Base-by-base conservation (phyloP, 2,113 vertebrate genomes). In the Numida meleagris region DNA sequence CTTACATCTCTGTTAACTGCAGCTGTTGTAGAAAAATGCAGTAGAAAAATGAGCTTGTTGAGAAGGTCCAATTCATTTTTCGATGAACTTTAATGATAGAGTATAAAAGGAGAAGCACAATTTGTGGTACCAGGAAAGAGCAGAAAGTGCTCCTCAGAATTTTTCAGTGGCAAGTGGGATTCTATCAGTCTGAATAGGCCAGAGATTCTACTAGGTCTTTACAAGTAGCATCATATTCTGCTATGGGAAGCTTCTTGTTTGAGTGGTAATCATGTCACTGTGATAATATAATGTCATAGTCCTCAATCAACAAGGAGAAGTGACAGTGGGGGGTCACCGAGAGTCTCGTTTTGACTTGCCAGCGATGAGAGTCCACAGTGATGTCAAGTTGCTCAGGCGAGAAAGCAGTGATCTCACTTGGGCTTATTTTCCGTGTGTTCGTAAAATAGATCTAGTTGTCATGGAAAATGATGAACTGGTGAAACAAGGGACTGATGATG, bases 1-100 rank as follows among this genome's bases (percentile, higher is more conserved):
- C 31, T 89, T 86, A 85, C 48, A 50, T 85, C 77, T 92, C 81
- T 82, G 40, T 92, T 84, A 92, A 85, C 48, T 65, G 59, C 65
- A 89, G 65, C 20, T 48, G 38, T 45, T 94, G 61, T 75, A 94
- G 40, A 58, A 58, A 58, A 58, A n/a, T 76, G 40, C 27, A 58
- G 66, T 16, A 85, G 81, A 92, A 88, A 94, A 93, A 92, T 78
- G 12, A 46, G 12, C 43, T 93, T 42, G 2, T 18, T 76, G 83
- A 89, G 61, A 62, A 79, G 33, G 31, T 38, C 25, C 1, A 1
- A 58, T 75, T 61, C 1, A 17, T 86, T 88, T 93, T 90, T 58
- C 58, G 48, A 45, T 65, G 40, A 16, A 23, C 36, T 87, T 80
- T 38, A 46, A 79, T 68, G 38, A 75, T 68, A 45, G 40, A 79